Base-by-base conservation (phyloP, 2,888 invertebrate genomes). In the Oegoconia quadripuncta region DNA sequence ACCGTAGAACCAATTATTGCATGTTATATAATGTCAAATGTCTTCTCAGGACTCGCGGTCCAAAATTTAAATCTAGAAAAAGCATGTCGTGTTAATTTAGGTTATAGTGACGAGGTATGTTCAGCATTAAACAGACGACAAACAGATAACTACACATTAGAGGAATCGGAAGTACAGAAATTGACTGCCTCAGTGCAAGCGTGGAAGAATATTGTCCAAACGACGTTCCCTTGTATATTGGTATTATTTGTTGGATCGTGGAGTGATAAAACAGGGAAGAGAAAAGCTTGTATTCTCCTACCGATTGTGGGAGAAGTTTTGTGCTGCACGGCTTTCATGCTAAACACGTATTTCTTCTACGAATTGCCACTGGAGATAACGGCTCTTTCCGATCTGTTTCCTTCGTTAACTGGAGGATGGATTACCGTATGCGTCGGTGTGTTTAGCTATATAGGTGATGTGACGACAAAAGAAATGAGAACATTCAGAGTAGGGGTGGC, bases 141-240 rank as follows among this genome's bases (percentile, higher is more conserved):
- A 47, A 95, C 94, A 1, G 90, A 90, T 51, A 88, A 88, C 48
- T 88, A 86, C 45, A 82, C 74, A 8, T 66, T 78, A 20, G 87
- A 91, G 48, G 91, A 91, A 64, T 87, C 88, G 44, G 80, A 89
- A 36, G 92, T 94, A 0, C 93, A 94, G 65, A 90, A 90, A 47
- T 74, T 93, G 44, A 93, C 91, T 3, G 95, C 95, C 0, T 90
- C 91, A 13, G 92, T 95, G 88, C 92, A 93, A 51, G 92, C 94
- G 8, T 95, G 95, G 95, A 95, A 95, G 68, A 95, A 95, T 13
- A 90, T 95, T 23, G 82, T 96, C 2, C 95, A 95, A 65, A 95
- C 95, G 42, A 89, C 93, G 1, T 88, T 96, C 13, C 95, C 95
- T n/a, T 92, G 95, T 7, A 68, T 95, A 28, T 74, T 96, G 26